Percentiles rank a stretch among this genome's conserved stretches.
Evolutionary conservation across 2,113 vertebrate species (phyloP).

Genomic region (Rallus limicola): DNA sequence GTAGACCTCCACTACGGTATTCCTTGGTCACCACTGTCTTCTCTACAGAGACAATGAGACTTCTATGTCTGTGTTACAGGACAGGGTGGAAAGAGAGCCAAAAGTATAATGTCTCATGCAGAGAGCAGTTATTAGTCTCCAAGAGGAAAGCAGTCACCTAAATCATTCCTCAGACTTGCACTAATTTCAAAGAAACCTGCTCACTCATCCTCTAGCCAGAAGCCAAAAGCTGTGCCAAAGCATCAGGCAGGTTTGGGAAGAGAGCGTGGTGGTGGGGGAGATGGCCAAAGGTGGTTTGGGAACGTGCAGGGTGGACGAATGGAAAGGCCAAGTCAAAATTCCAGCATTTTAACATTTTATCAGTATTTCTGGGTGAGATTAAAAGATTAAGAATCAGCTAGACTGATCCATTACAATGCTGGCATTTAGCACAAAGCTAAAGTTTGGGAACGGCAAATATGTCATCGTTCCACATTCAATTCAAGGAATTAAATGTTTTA

Average conservation of each 20-base stretch:
- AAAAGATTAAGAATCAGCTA: slow-evolving; percentile 7
- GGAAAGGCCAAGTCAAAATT: slow-evolving; percentile 3
- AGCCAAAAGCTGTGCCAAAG: slow-evolving; percentile 48
- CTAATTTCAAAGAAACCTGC: slow-evolving; percentile 52
- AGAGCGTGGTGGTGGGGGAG: not conserved
- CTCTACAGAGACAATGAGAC: slow-evolving; percentile 17
- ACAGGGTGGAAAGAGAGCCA: slow-evolving; percentile 16
- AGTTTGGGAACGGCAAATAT: slow-evolving; percentile 30
- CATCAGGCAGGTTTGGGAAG: slow-evolving; percentile 29
- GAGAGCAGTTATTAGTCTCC: slow-evolving; percentile 29
- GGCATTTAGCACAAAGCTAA: slow-evolving; percentile 17
- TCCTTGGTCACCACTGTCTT: not conserved
- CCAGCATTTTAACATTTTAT: slow-evolving; percentile 4
- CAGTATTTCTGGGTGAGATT: not conserved
- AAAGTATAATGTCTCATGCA: slow-evolving; percentile 2
- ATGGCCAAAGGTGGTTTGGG: not conserved
- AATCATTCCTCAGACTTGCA: slow-evolving; percentile 58
- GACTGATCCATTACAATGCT: not conserved
- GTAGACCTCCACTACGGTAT: not conserved
- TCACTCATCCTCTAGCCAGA: slow-evolving; percentile 50
- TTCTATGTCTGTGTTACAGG: slow-evolving; percentile 18
- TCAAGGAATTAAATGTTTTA: slow-evolving; percentile 33
- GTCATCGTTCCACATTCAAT: slow-evolving; percentile 30
- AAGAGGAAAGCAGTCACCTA: slow-evolving; percentile 55
- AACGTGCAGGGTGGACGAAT: not conserved